Percentiles rank a stretch among this genome's conserved stretches.
Conservation (phyloP, 2,113 vertebrate genomes). For the Aix galericulata region DNA sequence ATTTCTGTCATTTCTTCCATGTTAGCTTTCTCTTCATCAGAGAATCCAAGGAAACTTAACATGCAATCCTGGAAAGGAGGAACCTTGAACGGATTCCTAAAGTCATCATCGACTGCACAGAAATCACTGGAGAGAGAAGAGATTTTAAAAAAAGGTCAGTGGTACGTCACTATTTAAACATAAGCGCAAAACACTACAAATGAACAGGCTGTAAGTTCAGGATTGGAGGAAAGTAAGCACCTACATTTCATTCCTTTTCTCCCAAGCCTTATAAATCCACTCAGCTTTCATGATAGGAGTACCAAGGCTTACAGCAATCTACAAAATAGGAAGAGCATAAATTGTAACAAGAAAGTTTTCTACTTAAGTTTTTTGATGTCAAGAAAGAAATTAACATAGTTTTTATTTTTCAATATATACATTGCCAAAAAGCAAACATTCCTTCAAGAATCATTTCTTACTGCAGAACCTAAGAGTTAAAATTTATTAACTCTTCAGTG, state of each 20-base stretch:
- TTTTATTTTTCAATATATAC: slow-evolving; percentile 9
- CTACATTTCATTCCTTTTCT: slow-evolving; percentile 88
- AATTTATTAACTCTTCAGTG: background rate
- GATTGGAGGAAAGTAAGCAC: slow-evolving; percentile 40
- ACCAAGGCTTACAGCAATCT: slow-evolving; percentile 96
- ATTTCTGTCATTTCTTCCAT: slow-evolving; percentile 98
- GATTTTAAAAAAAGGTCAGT: background rate
- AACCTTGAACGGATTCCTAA: slow-evolving; percentile 92
- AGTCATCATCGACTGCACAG: slow-evolving; percentile 85
- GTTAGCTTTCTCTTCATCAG: slow-evolving; percentile 90
- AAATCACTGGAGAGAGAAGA: slow-evolving; percentile 78
- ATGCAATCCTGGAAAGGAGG: slow-evolving; percentile 95
- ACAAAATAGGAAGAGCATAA: slow-evolving; percentile 28
- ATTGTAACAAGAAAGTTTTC: background rate
- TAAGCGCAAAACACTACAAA: background rate
- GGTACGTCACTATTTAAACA: background rate
- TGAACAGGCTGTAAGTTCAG: background rate
- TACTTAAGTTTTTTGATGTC: background rate
- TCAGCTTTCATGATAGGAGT: slow-evolving; percentile 92
- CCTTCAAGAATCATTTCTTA: background rate
- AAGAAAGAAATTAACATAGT: background rate
- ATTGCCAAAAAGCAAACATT: background rate
- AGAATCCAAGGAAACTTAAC: slow-evolving; percentile 95
- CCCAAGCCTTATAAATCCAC: slow-evolving; percentile 96
- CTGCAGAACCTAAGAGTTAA: background rate